These are phyloP conservation scores for Hyperoplus immaculatus DNA, from an alignment of 2,797 vertebrate species.

Conservation along the genomic window DNA sequence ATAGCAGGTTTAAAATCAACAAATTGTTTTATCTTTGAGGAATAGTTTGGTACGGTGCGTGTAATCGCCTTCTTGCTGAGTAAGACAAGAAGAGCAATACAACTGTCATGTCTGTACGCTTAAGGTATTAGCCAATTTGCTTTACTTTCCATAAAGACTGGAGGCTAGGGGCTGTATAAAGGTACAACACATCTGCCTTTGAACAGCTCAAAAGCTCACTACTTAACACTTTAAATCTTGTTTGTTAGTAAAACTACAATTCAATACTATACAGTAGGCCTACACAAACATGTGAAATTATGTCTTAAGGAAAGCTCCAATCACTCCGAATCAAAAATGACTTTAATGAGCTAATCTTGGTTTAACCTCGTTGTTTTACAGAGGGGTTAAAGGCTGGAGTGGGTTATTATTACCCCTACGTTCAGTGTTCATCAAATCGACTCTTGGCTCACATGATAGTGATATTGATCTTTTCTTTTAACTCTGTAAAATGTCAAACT, in stretches of 20 bases:
- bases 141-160: background rate
- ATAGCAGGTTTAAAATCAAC: background rate
- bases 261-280: too few species aligned
- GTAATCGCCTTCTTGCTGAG: too few species aligned
- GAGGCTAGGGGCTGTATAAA: too few species aligned
- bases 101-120: background rate
- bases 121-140: background rate
- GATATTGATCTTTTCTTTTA: constrained; percentile 13
- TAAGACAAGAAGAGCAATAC: background rate
- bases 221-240: too few species aligned
- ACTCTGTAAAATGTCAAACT: constrained; percentile 1
- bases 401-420: background rate
- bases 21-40: background rate
- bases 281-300: too few species aligned
- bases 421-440: background rate
- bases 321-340: too few species aligned
- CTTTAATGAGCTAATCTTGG: background rate
- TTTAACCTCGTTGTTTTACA: background rate
- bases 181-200: too few species aligned
- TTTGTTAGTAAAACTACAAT: too few species aligned
- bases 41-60: background rate
- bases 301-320: too few species aligned
- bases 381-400: background rate
- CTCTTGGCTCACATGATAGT: background rate
- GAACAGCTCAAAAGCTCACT: too few species aligned